Evolutionary conservation across 2,113 vertebrate species (phyloP).

Genomic region (Ranitomeya variabilis): DNA sequence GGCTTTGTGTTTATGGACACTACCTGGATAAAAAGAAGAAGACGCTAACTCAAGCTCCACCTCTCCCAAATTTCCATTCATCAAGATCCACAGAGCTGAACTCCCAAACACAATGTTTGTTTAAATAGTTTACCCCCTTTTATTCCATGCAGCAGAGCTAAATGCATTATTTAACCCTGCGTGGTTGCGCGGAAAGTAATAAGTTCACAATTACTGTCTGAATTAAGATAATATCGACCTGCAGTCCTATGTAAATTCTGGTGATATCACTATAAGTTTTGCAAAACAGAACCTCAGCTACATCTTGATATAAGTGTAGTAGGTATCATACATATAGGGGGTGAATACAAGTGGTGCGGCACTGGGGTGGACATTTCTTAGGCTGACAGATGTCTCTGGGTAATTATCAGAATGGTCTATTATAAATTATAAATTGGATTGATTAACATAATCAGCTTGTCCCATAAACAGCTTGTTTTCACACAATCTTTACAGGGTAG

Average conservation of each 20-base stretch:
- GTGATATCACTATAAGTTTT: neutral
- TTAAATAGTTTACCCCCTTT: neutral
- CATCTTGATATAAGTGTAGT: neutral
- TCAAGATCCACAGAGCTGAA: neutral
- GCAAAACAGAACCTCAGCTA: neutral
- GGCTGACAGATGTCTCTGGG: conserved; percentile 59
- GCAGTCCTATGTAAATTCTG: neutral
- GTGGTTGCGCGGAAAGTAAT: neutral
- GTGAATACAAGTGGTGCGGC: neutral
- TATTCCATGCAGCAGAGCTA: neutral
- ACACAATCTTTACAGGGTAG: neutral
- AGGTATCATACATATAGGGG: neutral
- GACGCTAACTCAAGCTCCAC: conserved; percentile 28
- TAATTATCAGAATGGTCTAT: conserved; percentile 58
- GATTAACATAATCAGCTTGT: conserved; percentile 41
- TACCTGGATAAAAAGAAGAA: conserved; percentile 57
- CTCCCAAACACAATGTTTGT: conserved; percentile 29
- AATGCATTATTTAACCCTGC: neutral
- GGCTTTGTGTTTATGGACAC: conserved; percentile 62
- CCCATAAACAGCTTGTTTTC: conserved; percentile 14
- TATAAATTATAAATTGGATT: conserved; percentile 44
- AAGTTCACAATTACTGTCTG: neutral
- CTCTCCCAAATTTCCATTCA: conserved; percentile 61
- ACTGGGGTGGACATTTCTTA: conserved; percentile 45
- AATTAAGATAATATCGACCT: neutral